Conservation (phyloP, 1,140 invertebrate genomes). For the Caenorhabditis latens region DNA sequence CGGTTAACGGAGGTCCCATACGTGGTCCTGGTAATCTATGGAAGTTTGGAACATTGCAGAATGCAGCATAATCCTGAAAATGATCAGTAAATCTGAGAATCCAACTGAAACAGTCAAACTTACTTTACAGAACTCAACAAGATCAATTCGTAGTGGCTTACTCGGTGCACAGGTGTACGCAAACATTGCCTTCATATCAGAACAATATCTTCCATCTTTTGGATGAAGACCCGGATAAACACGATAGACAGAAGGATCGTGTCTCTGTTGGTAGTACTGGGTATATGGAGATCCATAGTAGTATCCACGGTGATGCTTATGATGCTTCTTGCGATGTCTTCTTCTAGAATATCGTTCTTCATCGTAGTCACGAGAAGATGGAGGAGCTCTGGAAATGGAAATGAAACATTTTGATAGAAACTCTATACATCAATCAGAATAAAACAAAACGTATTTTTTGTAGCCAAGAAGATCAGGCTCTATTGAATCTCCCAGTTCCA, state of each 20-base stretch:
- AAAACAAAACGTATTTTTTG: background rate
- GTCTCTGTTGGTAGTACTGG: constrained; percentile 25
- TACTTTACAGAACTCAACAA: constrained; percentile 70
- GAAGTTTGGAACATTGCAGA: constrained; percentile 66
- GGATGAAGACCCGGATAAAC: constrained; percentile 66
- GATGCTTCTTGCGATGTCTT: constrained; percentile 35
- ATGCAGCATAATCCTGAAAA: constrained; percentile 67
- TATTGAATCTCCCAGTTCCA: no score
- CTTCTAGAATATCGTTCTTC: background rate
- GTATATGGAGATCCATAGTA: constrained; percentile 45
- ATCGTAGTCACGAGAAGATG: background rate
- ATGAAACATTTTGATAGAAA: no score
- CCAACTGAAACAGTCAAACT: background rate
- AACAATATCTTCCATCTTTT: constrained; percentile 65
- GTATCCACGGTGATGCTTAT: constrained; percentile 28
- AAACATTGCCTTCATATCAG: constrained; percentile 65
- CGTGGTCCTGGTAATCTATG: constrained; percentile 68
- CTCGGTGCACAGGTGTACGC: constrained; percentile 69
- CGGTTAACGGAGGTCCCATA: constrained; percentile 59
- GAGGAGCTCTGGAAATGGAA: background rate
- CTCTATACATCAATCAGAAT: background rate
- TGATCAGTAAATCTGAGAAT: background rate
- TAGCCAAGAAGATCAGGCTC: no score
- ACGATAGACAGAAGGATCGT: constrained; percentile 24
- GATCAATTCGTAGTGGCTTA: constrained; percentile 68